These are phyloP conservation scores for Cherax destructor DNA, from an alignment of 1,140 invertebrate species.

Conservation along the genomic window DNA sequence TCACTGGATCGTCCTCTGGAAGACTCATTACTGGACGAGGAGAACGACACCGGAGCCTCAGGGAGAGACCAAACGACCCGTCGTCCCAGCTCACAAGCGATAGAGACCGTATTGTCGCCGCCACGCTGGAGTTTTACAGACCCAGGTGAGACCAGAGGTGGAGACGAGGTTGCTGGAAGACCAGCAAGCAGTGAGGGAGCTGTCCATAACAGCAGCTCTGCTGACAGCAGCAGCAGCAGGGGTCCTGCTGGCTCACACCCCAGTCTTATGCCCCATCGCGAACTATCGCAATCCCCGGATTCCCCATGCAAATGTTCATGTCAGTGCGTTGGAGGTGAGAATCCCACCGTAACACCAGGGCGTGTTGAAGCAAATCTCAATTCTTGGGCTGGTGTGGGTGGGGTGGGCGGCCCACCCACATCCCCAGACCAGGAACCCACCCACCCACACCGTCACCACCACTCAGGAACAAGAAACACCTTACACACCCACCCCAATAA, in stretches of 20 bases:
- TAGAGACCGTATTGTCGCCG: neutral
- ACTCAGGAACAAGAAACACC: neutral
- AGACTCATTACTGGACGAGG: slow-evolving; percentile 49
- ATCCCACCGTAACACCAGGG: slow-evolving; percentile 57
- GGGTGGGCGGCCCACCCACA: neutral
- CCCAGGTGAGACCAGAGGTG: too few species aligned
- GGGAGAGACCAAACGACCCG: neutral
- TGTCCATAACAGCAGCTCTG: slow-evolving; percentile 13
- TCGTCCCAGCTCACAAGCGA: neutral
- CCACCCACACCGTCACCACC: slow-evolving; percentile 35
- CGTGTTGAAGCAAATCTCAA: slow-evolving; percentile 67
- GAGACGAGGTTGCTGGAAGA: neutral
- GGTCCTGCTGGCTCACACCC: slow-evolving; percentile 18
- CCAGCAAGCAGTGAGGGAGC: neutral
- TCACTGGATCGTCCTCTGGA: slow-evolving; percentile 39
- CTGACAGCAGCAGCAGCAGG: slow-evolving; percentile 12
- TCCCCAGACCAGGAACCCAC: neutral
- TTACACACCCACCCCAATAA: neutral
- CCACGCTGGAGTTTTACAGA: neutral
- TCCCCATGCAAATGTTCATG: slow-evolving; percentile 64
- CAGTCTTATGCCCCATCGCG: slow-evolving; percentile 59
- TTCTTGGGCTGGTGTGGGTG: slow-evolving; percentile 25
- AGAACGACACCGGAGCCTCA: neutral
- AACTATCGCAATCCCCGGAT: slow-evolving; percentile 61
- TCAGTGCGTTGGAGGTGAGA: slow-evolving; percentile 60